Conservation (phyloP, 2,113 vertebrate species). For the Zosterops japonicus region DNA sequence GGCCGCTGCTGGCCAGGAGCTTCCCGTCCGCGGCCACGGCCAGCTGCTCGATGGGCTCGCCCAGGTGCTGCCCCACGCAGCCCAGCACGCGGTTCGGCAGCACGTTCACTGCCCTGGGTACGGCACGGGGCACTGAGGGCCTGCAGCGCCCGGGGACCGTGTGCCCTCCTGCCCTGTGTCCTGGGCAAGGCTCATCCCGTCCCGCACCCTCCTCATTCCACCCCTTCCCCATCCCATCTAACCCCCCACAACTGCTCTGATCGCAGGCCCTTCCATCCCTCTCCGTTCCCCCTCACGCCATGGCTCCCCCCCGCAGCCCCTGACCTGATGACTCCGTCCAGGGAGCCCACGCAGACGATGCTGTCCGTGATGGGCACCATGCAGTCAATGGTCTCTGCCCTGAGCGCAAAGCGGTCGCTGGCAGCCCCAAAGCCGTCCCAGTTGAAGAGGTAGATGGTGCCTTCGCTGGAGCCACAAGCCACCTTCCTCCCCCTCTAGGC, state of each 20-base stretch:
- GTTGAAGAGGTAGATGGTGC: slow-evolving; percentile 94
- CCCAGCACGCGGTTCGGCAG: slow-evolving; percentile 92
- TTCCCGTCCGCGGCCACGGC: slow-evolving; percentile 75
- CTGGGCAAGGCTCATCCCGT: rapidly evolving
- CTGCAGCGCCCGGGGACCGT: rapidly evolving
- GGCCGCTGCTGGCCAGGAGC: slow-evolving; percentile 88
- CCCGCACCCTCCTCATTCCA: background rate
- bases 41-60: slow-evolving; percentile 89
- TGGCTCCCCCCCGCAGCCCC: background rate
- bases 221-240: no score
- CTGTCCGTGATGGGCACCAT: slow-evolving; percentile 85
- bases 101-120: slow-evolving; percentile 85
- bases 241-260: background rate
- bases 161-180: background rate
- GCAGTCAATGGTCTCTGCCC: slow-evolving; percentile 90
- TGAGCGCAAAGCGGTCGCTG: slow-evolving; percentile 90
- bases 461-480: slow-evolving; percentile 90
- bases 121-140: background rate
- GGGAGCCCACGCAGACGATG: slow-evolving; percentile 88
- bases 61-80: slow-evolving; percentile 87
- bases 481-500: slow-evolving; percentile 87
- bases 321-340: slow-evolving; percentile 92
- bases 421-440: slow-evolving; percentile 95
- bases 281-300: background rate
- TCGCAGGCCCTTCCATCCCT: background rate